Evolutionary conservation across 2,888 invertebrate genomes (phyloP).

Genomic region (Campoplex capitator): DNA sequence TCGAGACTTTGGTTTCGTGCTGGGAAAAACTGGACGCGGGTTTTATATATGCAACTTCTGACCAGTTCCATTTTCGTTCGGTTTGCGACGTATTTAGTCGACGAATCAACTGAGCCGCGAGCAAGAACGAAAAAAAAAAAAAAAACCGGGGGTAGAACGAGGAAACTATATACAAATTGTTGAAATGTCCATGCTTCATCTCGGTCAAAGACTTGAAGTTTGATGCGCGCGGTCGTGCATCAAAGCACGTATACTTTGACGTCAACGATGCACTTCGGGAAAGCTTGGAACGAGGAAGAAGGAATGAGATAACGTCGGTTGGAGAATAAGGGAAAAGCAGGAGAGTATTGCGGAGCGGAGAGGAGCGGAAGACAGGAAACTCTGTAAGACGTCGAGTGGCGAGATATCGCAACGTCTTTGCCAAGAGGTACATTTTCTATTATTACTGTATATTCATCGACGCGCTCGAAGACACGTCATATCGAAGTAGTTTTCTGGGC

Average conservation of each 20-base stretch:
- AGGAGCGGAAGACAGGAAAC: slow-evolving; percentile 52
- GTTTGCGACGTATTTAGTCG: neutral
- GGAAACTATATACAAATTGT: neutral
- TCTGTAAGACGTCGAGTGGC: slow-evolving; percentile 38
- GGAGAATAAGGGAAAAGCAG: slow-evolving; percentile 33
- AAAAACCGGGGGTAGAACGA: neutral
- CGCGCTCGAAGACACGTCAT: slow-evolving; percentile 10
- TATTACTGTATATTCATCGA: slow-evolving; percentile 21
- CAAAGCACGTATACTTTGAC: neutral
- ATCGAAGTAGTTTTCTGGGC: slow-evolving; percentile 26
- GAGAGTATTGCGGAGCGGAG: neutral
- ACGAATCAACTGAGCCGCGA: neutral
- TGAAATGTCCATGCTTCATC: neutral
- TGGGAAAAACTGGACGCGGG: too few species aligned
- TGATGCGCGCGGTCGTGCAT: neutral
- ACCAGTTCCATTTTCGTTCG: too few species aligned
- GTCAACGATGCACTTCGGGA: slow-evolving; percentile 17
- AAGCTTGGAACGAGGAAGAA: slow-evolving; percentile 4
- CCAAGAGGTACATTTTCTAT: slow-evolving; percentile 7
- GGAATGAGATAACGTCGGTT: slow-evolving; percentile 46
- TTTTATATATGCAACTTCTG: too few species aligned
- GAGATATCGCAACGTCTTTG: slow-evolving; percentile 47
- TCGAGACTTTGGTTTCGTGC: too few species aligned
- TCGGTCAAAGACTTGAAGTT: neutral
- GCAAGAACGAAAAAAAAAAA: too few species aligned